Evolutionary conservation across 1,140 invertebrate species (phyloP).

Genomic region (Zaprionus inermis): DNA sequence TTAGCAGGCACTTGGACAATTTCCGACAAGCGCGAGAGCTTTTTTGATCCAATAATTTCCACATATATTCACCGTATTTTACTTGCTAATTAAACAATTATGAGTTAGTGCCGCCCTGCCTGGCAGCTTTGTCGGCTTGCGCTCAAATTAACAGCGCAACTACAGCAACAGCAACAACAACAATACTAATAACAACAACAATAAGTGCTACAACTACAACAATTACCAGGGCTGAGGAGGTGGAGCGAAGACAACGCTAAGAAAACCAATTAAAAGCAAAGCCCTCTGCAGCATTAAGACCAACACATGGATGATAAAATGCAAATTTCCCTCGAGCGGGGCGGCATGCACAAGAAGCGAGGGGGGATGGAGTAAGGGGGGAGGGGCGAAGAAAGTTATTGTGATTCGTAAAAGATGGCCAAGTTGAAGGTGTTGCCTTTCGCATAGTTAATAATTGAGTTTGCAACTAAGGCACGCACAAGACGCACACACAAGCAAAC

Average conservation of each 20-base stretch:
- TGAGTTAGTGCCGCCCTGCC: conserved; percentile 62
- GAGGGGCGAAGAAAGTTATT: conserved; percentile 9
- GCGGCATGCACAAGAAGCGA: not conserved
- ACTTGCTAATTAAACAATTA: conserved; percentile 82
- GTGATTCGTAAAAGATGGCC: conserved; percentile 11
- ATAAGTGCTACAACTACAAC: conserved; percentile 1
- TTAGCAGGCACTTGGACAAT: conserved; percentile 17
- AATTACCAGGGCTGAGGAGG: not conserved
- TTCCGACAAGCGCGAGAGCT: too few relatives aligned
- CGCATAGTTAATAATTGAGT: conserved; percentile 78
- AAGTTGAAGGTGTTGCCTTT: conserved; percentile 66
- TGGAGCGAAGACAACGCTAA: conserved; percentile 26
- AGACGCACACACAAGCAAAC: conserved; percentile 34
- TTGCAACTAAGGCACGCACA: conserved; percentile 73
- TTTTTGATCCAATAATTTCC: conserved; percentile 67
- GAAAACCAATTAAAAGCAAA: conserved; percentile 81
- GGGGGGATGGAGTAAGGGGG: not conserved
- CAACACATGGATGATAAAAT: conserved; percentile 76
- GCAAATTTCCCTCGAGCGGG: conserved; percentile 76
- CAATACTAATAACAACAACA: conserved; percentile 35
- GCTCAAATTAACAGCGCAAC: conserved; percentile 59
- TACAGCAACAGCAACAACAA: conserved; percentile 22
- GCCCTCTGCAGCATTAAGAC: conserved; percentile 51
- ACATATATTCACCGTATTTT: conserved; percentile 74
- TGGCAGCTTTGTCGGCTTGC: conserved; percentile 36